A percentile compares a stretch with the other conserved stretches of the same genome.
These are phyloP conservation scores for Ferrisia virgata DNA, from an alignment of 2,888 invertebrate species.

Conservation along the genomic window DNA sequence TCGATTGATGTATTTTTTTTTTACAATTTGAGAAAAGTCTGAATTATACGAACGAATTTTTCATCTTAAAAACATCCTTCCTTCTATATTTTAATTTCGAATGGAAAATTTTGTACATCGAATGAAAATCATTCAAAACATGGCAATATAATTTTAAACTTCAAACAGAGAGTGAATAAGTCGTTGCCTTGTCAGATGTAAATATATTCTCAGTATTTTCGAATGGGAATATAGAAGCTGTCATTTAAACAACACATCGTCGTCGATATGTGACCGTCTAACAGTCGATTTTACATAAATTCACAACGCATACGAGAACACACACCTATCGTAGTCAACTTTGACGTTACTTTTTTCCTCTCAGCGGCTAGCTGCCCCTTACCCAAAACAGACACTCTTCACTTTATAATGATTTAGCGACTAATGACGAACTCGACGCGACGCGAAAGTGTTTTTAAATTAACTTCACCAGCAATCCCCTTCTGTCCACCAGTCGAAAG, in stretches of 20 bases:
- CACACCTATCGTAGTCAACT: neutral
- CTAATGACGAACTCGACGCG: neutral
- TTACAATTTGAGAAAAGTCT: no score
- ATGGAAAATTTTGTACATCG: no score
- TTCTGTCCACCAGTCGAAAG: neutral
- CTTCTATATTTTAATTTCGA: no score
- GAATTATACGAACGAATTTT: no score
- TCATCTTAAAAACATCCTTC: no score
- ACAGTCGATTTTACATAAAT: neutral
- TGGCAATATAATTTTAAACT: no score
- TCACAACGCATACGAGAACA: neutral
- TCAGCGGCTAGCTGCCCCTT: no score
- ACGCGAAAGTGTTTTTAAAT: neutral
- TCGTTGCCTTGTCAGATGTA: no score
- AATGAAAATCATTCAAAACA: no score
- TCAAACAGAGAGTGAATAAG: no score
- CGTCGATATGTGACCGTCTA: neutral
- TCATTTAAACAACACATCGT: neutral
- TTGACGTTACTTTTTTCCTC: neutral
- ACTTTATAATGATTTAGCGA: neutral
- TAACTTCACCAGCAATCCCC: neutral
- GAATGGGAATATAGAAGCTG: neutral
- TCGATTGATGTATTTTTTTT: no score
- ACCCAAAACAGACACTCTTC: neutral
- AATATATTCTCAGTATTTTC: no score